Percentiles rank a stretch among this genome's conserved stretches.
Evolutionary conservation across 2,888 invertebrate species (phyloP).

Genomic region (Leptinotarsa haldemani): DNA sequence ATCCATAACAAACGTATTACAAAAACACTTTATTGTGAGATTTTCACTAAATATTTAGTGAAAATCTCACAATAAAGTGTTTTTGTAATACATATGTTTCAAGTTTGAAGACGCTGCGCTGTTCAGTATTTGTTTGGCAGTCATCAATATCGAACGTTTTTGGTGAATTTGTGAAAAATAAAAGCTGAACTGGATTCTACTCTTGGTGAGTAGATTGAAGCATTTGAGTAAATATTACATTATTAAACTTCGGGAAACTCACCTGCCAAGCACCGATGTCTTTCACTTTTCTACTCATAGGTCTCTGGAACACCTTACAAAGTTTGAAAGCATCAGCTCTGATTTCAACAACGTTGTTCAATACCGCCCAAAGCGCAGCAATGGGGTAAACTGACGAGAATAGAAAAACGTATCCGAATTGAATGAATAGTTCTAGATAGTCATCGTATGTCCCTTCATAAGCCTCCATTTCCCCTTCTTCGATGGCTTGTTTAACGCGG

Average conservation of each 20-base stretch:
- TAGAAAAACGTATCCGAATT: slow-evolving; percentile 82
- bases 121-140: too few species aligned
- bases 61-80: too few species aligned
- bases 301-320: slow-evolving; percentile 76
- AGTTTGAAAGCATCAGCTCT: slow-evolving; percentile 81
- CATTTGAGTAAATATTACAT: background rate
- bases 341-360: slow-evolving; percentile 81
- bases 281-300: slow-evolving; percentile 74
- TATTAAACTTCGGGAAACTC: slow-evolving; percentile 48
- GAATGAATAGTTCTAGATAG: slow-evolving; percentile 82
- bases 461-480: slow-evolving; percentile 69
- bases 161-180: too few species aligned
- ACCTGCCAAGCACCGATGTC: slow-evolving; percentile 85
- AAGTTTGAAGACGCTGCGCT: too few species aligned
- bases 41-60: too few species aligned
- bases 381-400: slow-evolving; percentile 83
- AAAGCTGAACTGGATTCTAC: too few species aligned
- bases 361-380: slow-evolving; percentile 79
- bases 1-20: too few species aligned
- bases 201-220: background rate
- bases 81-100: too few species aligned
- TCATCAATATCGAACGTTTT: too few species aligned
- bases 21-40: too few species aligned
- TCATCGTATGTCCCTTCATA: slow-evolving; percentile 83
- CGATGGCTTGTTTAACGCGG: slow-evolving; percentile 65